These are phyloP conservation scores for Oostethus manadensis DNA, from an alignment of 2,113 vertebrate species.

Conservation along the genomic window DNA sequence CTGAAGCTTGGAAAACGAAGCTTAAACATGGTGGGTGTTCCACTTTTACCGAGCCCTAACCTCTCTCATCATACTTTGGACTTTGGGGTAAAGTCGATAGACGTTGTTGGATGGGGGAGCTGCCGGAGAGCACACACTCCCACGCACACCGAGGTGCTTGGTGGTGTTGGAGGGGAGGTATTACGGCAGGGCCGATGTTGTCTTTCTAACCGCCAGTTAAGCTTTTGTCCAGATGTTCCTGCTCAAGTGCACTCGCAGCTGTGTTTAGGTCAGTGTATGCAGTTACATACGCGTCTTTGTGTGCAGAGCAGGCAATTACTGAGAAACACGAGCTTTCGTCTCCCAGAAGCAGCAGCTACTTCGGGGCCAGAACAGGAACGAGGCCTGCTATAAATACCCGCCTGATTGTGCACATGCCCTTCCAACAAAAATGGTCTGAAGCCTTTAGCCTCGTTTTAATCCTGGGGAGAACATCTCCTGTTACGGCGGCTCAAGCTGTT, in stretches of 20 bases:
- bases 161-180: neutral
- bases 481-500: slow-evolving; percentile 15
- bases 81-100: no score
- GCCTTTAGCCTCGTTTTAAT: slow-evolving; percentile 6
- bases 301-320: slow-evolving; percentile 3
- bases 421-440: neutral
- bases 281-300: neutral
- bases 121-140: neutral
- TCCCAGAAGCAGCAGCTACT: slow-evolving; percentile 7
- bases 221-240: slow-evolving; percentile 21
- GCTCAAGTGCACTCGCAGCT: slow-evolving; percentile 24
- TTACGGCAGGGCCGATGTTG: neutral
- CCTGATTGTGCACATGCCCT: slow-evolving; percentile 3
- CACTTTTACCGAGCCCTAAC: no score
- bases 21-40: no score
- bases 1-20: no score
- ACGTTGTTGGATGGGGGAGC: no score
- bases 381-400: slow-evolving; percentile 13
- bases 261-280: slow-evolving; percentile 5
- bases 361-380: slow-evolving; percentile 9
- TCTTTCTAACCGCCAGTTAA: neutral
- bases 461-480: slow-evolving; percentile 6
- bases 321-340: slow-evolving; percentile 7
- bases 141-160: neutral
- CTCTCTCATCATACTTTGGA: no score